These are phyloP conservation scores for Bombus confusus DNA, from an alignment of 1,140 invertebrate species.

Conservation along the genomic window DNA sequence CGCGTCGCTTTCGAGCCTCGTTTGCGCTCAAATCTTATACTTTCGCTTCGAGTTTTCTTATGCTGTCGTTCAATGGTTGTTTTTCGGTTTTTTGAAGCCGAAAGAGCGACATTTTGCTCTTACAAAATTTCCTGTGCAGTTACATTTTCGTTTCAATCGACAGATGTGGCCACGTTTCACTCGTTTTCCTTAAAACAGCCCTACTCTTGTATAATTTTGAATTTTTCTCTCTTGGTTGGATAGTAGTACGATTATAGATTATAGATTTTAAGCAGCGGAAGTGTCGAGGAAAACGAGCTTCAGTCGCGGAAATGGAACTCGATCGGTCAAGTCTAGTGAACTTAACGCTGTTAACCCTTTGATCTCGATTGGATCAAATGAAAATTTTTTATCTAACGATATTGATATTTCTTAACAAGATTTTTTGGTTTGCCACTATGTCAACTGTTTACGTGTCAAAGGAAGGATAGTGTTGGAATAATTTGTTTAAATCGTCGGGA, in stretches of 20 bases:
- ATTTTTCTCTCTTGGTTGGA: not conserved
- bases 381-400: not conserved
- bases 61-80: not conserved
- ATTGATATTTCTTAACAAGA: not conserved
- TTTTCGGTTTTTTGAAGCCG: not conserved
- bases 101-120: not conserved
- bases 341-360: constrained; percentile 22
- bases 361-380: not conserved
- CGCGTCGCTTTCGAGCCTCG: not conserved
- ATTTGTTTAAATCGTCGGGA: not conserved
- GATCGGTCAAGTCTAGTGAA: not conserved
- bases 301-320: not conserved
- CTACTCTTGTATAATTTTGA: not conserved
- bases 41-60: not conserved
- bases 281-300: not conserved
- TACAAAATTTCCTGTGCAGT: not conserved
- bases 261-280: not conserved
- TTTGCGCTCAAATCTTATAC: not conserved
- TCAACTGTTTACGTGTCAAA: not conserved
- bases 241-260: not conserved
- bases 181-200: not conserved
- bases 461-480: not conserved
- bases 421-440: not conserved
- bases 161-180: not conserved
- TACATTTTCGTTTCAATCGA: not conserved